Evolutionary conservation across 2,113 vertebrate genomes (phyloP), one percentile per base, ranked within the genome.

Genomic region (Oplegnathus fasciatus): DNA sequence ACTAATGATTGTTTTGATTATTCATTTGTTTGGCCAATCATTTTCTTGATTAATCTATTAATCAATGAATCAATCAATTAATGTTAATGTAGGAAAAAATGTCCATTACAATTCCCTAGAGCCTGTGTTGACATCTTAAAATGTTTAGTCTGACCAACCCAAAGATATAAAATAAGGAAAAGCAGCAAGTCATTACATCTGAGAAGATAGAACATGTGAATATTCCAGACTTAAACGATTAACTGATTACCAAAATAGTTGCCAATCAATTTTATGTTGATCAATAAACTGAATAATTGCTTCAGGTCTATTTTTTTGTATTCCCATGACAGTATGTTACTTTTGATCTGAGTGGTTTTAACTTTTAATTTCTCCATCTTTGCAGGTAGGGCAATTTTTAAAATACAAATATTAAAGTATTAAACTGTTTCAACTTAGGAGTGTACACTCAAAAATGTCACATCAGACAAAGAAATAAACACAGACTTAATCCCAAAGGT

Each of bases 401-500:
- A 40, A 28, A 58, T 6, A 28, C 5, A 42, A 20, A 73, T 42
- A 28, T 26, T 32, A 6, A 30, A 61, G 28, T 9, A 20, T 42
- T 42, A 24, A 73, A 74, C 20, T 24, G 46, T 44, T 32, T 57
- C 2, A 30, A 40, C 2, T 20, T 37, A 48, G 17, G 3, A 44
- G 55, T 46, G 15, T 30, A 24, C 18, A 1, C 32, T 44, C 20
- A 54, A 66, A 77, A 52, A 54, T 60, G n/a, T 32, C 11, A 5
- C 32, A 52, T 17, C 20, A 67, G 15, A 58, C 9, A 17, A 54
- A 13, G 5, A 37, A 17, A 26, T 5, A n/a, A 71, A 58, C 0
- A 34, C 50, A 75, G n/a, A 46, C 52, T 22, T 34, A 28, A 70
- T 61, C 18, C 67, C 7, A 75, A 78, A 85, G 61, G 40, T 81